Evolutionary conservation across 2,888 invertebrate species (phyloP).

Genomic region (Orthosia incerta): DNA sequence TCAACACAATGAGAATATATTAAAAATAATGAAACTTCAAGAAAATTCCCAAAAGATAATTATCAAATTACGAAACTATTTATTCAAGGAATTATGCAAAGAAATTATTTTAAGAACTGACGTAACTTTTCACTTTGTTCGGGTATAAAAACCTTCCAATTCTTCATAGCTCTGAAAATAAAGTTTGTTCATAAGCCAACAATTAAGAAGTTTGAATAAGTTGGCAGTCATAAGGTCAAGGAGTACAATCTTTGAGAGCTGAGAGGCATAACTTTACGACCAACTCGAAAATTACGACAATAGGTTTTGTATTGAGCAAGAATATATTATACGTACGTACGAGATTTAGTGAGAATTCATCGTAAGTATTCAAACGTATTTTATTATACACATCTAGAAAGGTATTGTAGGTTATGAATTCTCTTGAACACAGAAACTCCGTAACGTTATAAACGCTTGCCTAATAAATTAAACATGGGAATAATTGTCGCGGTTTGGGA

Average conservation of each 20-base stretch:
- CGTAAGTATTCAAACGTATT: background rate
- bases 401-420: slow-evolving; percentile 7
- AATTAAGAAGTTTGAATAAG: slow-evolving; percentile 54
- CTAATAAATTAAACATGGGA: slow-evolving; percentile 31
- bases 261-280: slow-evolving; percentile 36
- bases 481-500: slow-evolving; percentile 31
- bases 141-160: slow-evolving; percentile 39
- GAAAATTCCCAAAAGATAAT: slow-evolving; percentile 28
- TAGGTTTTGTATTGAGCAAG: slow-evolving; percentile 8
- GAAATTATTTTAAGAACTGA: slow-evolving; percentile 36
- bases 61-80: slow-evolving; percentile 42
- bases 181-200: slow-evolving; percentile 53
- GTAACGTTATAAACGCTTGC: slow-evolving; percentile 15
- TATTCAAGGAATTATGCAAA: slow-evolving; percentile 43
- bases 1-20: slow-evolving; percentile 22
- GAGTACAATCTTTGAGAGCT: slow-evolving; percentile 31
- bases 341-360: background rate
- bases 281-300: slow-evolving; percentile 18
- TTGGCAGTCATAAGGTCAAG: slow-evolving; percentile 46
- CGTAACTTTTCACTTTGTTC: slow-evolving; percentile 42
- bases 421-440: slow-evolving; percentile 1
- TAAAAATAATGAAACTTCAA: slow-evolving; percentile 25
- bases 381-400: background rate
- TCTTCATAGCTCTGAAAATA: slow-evolving; percentile 39
- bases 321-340: background rate